Base-by-base conservation (phyloP, 1,140 invertebrate genomes). In the Diorhabda elongata region DNA sequence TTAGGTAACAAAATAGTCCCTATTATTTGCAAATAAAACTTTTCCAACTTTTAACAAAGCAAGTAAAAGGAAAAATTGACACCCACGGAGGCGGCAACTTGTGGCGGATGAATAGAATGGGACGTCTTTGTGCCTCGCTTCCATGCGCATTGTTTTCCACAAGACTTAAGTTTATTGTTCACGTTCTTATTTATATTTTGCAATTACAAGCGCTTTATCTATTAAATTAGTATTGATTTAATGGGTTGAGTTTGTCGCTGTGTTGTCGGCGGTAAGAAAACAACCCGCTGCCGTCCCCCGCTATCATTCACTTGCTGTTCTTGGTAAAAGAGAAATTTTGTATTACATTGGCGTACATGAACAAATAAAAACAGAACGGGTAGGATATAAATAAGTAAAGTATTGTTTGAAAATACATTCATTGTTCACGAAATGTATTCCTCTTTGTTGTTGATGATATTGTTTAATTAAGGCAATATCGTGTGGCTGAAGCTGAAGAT, bases 221-320 rank as follows among this genome's bases (percentile, higher is more conserved):
- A 66, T 69, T 69, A 69, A 71, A 71, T 71, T 69, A 69, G 71
- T 69, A 69, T 69, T 72, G 71, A 72, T 72, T 69, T 72, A 72
- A 69, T 72, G 68, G 71, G 65, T 72, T 72, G 69, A 69, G 61
- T 63, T 52, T 72, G 71, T 68, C 71, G 64, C 71, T 72, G 47
- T n/a, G 47, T 52, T 52, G 6, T 52, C 47, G 47, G 6, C 47
- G 47, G 47, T 52, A 52, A 52, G n/a, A 52, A 6, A 52, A 52
- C 47, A 52, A 52, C 47, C 47, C 47, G 47, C 6, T 52, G 26
- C 26, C 26, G 26, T 52, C 47, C 6, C 47, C 47, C 47, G n/a
- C n/a, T n/a, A n/a, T 52, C 6, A n/a, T 52, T 52, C 47, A 52
- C 47, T 4, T 52, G 47, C 47, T 52, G 26, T 26, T 26, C 4